Evolutionary conservation across 2,113 vertebrate species (phyloP), one percentile per base, ranked within the genome.

Genomic region (Nicator chloris): DNA sequence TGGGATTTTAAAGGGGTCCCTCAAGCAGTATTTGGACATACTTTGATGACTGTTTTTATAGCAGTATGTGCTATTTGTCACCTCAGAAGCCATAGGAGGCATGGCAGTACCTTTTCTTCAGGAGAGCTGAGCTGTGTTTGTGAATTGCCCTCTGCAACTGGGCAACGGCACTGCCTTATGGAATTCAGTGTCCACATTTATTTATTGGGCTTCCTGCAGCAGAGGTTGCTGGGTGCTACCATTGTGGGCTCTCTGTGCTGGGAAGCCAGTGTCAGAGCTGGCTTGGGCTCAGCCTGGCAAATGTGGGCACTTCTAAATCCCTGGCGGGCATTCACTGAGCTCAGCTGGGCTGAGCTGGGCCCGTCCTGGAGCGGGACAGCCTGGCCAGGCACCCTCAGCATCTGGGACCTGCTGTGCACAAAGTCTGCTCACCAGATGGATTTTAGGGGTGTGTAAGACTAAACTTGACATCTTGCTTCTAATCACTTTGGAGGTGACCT

Each of bases 291-390:
- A 60, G 64, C 40, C 33, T 76, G 66, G n/a, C 24, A 49, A 28
- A 18, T 1, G 6, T 13, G 21, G 44, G 49, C 45, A 1, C 54
- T 53, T 24, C 33, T 28, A 60, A 9, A 68, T 60, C 39, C 37
- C n/a, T 53, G 53, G 24, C 1, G 0, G 39, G 45, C 7, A 0
- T 13, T 66, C n/a, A n/a, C 39, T 68, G 69, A n/a, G 45, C 60
- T 66, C 44, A 51, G 51, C 60, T 81, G 37, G 19, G 19, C 51
- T 51, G 44, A 24, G 37, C 59, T 50, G 51, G 60, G 77, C 28
- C 16, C 1, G 0, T 47, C 39, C 45, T 75, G 26, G 16, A 13
- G 42, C 0, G 1, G 24, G 51, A 4, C 10, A 60, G 44, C 59
- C 68, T 37, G 56, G 82, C 68, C 84, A 49, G 49, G 20, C 40